Evolutionary conservation across 2,113 vertebrate genomes (phyloP).

Genomic region (Myotis brandtii): DNA sequence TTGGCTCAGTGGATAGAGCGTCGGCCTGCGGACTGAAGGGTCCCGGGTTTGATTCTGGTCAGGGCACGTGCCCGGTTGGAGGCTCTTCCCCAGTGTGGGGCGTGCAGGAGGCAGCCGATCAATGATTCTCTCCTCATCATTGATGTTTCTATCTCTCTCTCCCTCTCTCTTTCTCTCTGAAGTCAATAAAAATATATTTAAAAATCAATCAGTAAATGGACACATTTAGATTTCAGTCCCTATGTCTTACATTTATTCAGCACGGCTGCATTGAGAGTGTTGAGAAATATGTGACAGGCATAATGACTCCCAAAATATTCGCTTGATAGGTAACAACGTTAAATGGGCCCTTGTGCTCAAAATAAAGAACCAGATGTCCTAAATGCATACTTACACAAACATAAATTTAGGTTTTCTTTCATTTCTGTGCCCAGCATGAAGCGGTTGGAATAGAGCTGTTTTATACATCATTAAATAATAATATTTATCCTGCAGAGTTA

Average conservation of each 20-base stretch:
- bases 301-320: conserved; percentile 36
- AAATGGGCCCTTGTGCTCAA: conserved; percentile 63
- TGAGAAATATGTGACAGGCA: conserved; percentile 39
- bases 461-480: conserved; percentile 83
- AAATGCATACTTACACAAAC: conserved; percentile 58
- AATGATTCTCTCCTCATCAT: no score
- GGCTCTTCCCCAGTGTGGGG: no score
- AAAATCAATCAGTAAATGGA: conserved; percentile 48
- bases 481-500: conserved; percentile 81
- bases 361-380: conserved; percentile 70
- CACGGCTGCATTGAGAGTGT: conserved; percentile 3
- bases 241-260: conserved; percentile 47
- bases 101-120: no score
- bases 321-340: conserved; percentile 62
- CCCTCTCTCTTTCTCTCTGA: no score
- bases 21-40: no score
- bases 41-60: no score
- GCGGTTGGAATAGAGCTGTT: conserved; percentile 65
- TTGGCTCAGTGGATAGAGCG: no score
- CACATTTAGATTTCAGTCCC: conserved; percentile 30
- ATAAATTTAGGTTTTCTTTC: conserved; percentile 68
- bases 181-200: no score
- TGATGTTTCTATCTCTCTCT: no score
- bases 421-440: conserved; percentile 77
- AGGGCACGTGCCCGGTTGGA: no score